These are phyloP conservation scores for Tetramorium bicarinatum DNA, from an alignment of 2,888 invertebrate species.

Conservation along the genomic window DNA sequence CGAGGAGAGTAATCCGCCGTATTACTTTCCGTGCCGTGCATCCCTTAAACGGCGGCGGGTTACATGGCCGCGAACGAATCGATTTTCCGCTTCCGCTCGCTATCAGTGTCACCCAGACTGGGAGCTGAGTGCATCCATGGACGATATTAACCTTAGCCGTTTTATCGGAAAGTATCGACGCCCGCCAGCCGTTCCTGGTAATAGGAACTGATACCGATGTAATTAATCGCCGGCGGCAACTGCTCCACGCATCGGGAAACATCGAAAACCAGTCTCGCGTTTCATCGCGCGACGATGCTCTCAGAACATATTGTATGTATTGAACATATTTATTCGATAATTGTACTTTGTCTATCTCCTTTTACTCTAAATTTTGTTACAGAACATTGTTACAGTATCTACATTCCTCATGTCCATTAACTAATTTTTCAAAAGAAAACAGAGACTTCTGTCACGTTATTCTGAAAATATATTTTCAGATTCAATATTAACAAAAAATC, in stretches of 20 bases:
- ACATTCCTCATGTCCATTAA: neutral
- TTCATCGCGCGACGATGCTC: conserved; percentile 15
- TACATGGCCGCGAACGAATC: conserved; percentile 75
- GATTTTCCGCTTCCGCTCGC: conserved; percentile 74
- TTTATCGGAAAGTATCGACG: conserved; percentile 51
- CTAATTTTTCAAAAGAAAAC: neutral
- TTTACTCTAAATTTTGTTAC: neutral
- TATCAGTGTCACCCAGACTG: conserved; percentile 69
- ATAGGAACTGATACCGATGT: conserved; percentile 51
- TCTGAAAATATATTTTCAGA: neutral
- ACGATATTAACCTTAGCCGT: conserved; percentile 63
- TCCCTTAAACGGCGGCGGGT: conserved; percentile 67
- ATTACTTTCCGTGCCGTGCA: conserved; percentile 56
- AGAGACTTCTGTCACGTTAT: no score
- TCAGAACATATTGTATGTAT: no score
- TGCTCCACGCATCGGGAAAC: conserved; percentile 35
- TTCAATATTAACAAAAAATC: neutral
- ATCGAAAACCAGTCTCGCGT: conserved; percentile 22
- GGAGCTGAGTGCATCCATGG: conserved; percentile 45
- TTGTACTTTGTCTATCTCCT: neutral
- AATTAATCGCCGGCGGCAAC: conserved; percentile 48
- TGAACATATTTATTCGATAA: neutral
- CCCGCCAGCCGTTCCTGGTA: conserved; percentile 35
- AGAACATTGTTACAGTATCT: neutral
- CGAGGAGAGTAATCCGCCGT: conserved; percentile 43